Conservation (phyloP, 2,888 invertebrate genomes). For the Gymnosoma rotundatum region DNA sequence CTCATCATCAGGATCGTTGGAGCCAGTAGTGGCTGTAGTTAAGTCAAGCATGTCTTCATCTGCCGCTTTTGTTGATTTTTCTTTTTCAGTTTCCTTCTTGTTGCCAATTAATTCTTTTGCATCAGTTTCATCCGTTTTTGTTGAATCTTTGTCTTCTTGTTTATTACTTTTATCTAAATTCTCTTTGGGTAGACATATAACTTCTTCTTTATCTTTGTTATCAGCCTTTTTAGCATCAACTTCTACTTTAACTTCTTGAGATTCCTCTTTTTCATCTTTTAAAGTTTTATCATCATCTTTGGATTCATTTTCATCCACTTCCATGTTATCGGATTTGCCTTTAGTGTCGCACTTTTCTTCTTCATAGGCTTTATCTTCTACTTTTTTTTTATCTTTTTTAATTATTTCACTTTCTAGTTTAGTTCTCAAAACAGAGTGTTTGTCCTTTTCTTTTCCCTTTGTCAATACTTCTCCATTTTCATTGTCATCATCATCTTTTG, state of each 20-base stretch:
- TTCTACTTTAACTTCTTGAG: constrained; percentile 65
- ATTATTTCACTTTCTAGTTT: constrained; percentile 31
- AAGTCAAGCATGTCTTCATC: constrained; percentile 77
- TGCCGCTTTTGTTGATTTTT: constrained; percentile 55
- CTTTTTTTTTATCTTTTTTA: constrained; percentile 3
- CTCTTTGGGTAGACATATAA: constrained; percentile 2
- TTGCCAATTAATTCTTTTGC: constrained; percentile 39
- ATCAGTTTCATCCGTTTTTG: constrained; percentile 38
- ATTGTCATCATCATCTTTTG: constrained; percentile 71
- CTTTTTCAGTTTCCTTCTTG: constrained; percentile 50
- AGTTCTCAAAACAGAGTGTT: constrained; percentile 23
- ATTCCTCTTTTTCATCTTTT: constrained; percentile 61
- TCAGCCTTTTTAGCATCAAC: constrained; percentile 6
- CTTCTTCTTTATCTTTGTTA: constrained; percentile 29
- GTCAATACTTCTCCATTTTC: constrained; percentile 81
- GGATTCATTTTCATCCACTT: constrained; percentile 19
- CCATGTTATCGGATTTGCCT: constrained; percentile 37
- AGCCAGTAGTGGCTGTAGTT: constrained; percentile 74
- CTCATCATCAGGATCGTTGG: constrained; percentile 81
- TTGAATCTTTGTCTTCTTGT: constrained; percentile 34
- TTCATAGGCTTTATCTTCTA: constrained; percentile 41
- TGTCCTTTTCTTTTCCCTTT: constrained; percentile 72
- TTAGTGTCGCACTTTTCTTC: constrained; percentile 15
- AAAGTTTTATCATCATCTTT: constrained; percentile 72
- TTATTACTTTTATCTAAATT: constrained; percentile 18